Percentiles rank a stretch among this genome's conserved stretches.
These are phyloP conservation scores for Sylvia borin DNA, from an alignment of 2,797 vertebrate genomes.

Conservation along the genomic window DNA sequence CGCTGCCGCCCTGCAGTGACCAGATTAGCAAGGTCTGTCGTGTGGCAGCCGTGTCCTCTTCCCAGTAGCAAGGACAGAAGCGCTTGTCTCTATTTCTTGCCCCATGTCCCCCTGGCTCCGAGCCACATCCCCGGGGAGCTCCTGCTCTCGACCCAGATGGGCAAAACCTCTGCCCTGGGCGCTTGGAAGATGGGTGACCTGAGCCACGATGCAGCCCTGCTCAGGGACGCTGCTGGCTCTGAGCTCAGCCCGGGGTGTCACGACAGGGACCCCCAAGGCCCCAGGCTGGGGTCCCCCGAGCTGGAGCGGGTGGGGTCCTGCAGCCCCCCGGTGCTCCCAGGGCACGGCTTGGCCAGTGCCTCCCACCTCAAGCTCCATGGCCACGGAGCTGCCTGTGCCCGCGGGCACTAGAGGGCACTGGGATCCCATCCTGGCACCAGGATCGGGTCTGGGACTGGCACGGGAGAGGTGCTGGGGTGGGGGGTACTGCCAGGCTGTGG, in stretches of 20 bases:
- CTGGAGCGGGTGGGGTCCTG: not conserved
- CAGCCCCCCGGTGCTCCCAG: accelerated
- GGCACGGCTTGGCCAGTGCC: accelerated
- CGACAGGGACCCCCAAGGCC: accelerated
- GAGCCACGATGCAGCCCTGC: not conserved
- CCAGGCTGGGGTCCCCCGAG: not conserved
- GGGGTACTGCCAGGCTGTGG: not conserved
- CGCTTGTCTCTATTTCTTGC: not conserved
- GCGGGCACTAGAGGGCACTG: not conserved
- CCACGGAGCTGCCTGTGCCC: accelerated
- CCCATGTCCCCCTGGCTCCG: not conserved
- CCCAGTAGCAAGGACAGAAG: not conserved
- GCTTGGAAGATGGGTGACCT: accelerated
- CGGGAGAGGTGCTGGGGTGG: not conserved
- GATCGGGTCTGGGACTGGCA: not conserved
- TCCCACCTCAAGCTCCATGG: accelerated
- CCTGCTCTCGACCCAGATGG: not conserved
- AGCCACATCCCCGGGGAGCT: accelerated
- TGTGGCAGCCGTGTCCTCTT: not conserved
- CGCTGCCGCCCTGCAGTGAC: accelerated
- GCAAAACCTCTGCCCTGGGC: accelerated
- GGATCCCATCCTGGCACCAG: not conserved
- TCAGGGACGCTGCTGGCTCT: accelerated
- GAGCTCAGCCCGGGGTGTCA: not conserved
- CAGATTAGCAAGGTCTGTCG: not conserved